A percentile compares a stretch with the other conserved stretches of the same genome.
phyloP scores from a whole-genome alignment of 2,113 vertebrate species.

The Oncorhynchus gorbuscha region DNA sequence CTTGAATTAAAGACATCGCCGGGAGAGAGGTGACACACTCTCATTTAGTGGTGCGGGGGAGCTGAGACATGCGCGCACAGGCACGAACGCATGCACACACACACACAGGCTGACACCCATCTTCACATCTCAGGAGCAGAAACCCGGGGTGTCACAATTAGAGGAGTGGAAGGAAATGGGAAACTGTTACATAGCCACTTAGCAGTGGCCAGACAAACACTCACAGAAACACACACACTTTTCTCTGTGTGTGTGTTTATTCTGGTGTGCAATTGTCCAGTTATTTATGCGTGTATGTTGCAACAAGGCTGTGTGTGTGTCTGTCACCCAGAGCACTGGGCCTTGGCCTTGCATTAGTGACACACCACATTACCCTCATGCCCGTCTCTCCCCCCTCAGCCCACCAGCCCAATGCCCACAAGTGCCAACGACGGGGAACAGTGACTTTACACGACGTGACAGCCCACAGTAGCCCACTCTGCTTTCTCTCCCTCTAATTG shows the following conservation, averaged over 20 bases:
- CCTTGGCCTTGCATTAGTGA: slow-evolving; percentile 68
- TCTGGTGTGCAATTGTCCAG: slow-evolving; percentile 9
- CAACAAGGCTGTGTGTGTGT: neutral
- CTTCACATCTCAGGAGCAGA: slow-evolving; percentile 3
- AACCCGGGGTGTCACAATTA: too few species aligned
- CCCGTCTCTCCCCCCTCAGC: slow-evolving; percentile 56
- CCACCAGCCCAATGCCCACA: slow-evolving; percentile 29
- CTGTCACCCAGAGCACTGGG: slow-evolving; percentile 60
- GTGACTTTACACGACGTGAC: slow-evolving; percentile 35
- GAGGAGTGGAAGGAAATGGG: neutral
- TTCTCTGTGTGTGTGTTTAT: neutral
- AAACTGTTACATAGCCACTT: slow-evolving; percentile 77
- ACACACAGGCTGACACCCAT: slow-evolving; percentile 10
- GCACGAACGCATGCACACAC: slow-evolving; percentile 1
- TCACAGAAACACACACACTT: neutral
- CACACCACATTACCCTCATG: slow-evolving; percentile 71
- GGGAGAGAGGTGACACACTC: slow-evolving; percentile 7
- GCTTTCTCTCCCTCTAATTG: slow-evolving; percentile 19
- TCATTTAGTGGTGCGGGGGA: neutral
- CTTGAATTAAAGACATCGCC: neutral
- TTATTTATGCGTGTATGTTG: slow-evolving; percentile 7
- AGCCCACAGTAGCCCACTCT: slow-evolving; percentile 14
- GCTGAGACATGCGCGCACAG: neutral
- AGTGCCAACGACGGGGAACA: slow-evolving; percentile 25
- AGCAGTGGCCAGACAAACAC: neutral